A percentile compares a stretch with the other conserved stretches of the same genome.
phyloP scores from a whole-genome alignment of 2,113 vertebrate species.

The Rhabdomys dilectus region DNA sequence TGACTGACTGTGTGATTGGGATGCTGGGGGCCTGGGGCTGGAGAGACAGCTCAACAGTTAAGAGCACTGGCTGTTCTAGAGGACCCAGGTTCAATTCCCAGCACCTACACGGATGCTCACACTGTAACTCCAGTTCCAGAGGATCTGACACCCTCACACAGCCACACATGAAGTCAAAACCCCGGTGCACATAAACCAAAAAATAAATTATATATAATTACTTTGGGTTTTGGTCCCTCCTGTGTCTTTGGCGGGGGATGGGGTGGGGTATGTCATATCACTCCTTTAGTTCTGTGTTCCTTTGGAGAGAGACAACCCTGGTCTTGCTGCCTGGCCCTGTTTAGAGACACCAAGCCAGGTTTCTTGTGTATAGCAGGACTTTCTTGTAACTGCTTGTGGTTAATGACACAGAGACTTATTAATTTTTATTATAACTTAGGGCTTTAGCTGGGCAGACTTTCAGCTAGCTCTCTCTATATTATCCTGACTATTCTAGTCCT shows the following conservation, averaged over 20 bases:
- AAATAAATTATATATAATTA: background rate
- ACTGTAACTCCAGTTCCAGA: background rate
- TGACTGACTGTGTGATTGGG: background rate
- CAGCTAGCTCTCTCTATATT: too few species aligned
- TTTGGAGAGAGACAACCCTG: conserved; percentile 34
- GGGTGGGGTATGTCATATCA: conserved; percentile 57
- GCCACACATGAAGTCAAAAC: background rate
- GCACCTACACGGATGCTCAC: background rate
- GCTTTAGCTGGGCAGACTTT: too few species aligned
- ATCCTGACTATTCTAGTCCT: too few species aligned
- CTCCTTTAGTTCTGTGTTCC: background rate
- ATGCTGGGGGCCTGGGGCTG: background rate
- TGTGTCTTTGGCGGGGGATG: conserved; percentile 57
- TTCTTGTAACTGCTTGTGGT: too few species aligned
- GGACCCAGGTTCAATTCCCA: background rate
- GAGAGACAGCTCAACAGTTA: background rate
- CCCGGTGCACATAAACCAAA: background rate
- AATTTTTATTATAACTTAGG: too few species aligned
- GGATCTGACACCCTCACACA: background rate
- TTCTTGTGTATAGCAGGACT: background rate
- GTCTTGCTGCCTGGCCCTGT: background rate
- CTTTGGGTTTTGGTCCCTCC: background rate
- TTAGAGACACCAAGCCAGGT: background rate
- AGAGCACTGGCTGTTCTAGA: background rate
- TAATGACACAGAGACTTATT: too few species aligned